Evolutionary conservation across 2,888 invertebrate species (phyloP).

Genomic region (Spicauda simplicius): DNA sequence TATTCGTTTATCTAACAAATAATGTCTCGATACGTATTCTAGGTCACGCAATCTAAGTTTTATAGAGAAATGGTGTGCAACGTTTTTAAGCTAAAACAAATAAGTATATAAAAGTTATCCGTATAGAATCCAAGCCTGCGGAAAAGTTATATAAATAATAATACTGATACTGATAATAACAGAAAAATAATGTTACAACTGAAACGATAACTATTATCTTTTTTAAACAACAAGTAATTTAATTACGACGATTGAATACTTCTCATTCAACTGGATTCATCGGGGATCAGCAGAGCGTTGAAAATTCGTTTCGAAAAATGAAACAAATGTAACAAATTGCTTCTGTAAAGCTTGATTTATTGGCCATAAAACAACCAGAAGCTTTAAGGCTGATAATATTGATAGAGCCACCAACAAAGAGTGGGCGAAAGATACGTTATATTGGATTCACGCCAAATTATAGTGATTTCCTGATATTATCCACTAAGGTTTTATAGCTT

Average conservation of each 20-base stretch:
- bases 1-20: too few relatives aligned
- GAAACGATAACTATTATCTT: too few relatives aligned
- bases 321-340: slow-evolving; percentile 24
- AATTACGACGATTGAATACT: background rate
- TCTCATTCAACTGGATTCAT: background rate
- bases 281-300: slow-evolving; percentile 4
- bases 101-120: too few relatives aligned
- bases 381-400: slow-evolving; percentile 31
- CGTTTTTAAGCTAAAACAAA: too few relatives aligned
- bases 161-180: too few relatives aligned
- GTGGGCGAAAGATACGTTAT: slow-evolving; percentile 17
- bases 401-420: slow-evolving; percentile 26
- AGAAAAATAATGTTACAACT: too few relatives aligned
- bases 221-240: background rate
- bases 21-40: too few relatives aligned
- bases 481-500: background rate
- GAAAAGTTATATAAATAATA: too few relatives aligned
- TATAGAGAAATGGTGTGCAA: too few relatives aligned
- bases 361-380: slow-evolving; percentile 25
- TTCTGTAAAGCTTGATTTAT: slow-evolving; percentile 31
- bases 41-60: too few relatives aligned
- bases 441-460: slow-evolving; percentile 28
- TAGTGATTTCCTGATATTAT: slow-evolving; percentile 6
- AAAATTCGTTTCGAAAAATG: slow-evolving; percentile 17
- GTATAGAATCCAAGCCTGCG: too few relatives aligned